Evolutionary conservation across 2,113 vertebrate genomes (phyloP).

Genomic region (Paracanthobrama guichenoti): DNA sequence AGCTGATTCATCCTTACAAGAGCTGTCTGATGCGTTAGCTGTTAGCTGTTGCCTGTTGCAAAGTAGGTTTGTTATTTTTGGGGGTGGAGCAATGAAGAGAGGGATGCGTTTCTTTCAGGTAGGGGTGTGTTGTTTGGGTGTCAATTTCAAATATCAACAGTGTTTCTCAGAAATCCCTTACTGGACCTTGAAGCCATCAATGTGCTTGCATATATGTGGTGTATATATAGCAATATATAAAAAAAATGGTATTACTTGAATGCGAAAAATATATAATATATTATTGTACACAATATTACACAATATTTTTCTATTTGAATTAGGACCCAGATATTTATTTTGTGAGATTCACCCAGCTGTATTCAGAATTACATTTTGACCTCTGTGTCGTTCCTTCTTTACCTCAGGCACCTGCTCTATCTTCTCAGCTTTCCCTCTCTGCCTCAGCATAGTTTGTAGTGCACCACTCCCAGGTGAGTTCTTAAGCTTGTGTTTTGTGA

Average conservation of each 20-base stretch:
- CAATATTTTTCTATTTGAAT: not conserved
- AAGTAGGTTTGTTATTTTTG: no score
- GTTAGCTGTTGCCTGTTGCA: no score
- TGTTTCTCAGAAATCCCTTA: no score
- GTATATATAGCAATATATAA: no score
- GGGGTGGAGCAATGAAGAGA: no score
- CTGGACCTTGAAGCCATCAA: not conserved
- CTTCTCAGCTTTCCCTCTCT: constrained; percentile 43
- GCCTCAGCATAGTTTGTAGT: constrained; percentile 49
- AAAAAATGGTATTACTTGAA: not conserved
- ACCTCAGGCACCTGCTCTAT: constrained; percentile 38
- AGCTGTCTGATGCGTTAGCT: no score
- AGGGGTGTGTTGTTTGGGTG: no score
- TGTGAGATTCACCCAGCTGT: not conserved
- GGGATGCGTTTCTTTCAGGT: no score
- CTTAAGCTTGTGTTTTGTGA: constrained; percentile 1
- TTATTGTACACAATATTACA: not conserved
- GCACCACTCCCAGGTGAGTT: constrained; percentile 51
- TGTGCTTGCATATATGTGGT: no score
- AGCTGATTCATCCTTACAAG: no score
- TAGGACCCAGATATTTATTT: constrained; percentile 8
- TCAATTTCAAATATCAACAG: no score
- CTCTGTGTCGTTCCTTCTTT: constrained; percentile 34
- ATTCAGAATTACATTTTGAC: constrained; percentile 21
- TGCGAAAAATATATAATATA: not conserved